Evolutionary conservation across 2,888 invertebrate species (phyloP), one percentile per base, ranked within the genome.

Genomic region (Drosophila anceps): DNA sequence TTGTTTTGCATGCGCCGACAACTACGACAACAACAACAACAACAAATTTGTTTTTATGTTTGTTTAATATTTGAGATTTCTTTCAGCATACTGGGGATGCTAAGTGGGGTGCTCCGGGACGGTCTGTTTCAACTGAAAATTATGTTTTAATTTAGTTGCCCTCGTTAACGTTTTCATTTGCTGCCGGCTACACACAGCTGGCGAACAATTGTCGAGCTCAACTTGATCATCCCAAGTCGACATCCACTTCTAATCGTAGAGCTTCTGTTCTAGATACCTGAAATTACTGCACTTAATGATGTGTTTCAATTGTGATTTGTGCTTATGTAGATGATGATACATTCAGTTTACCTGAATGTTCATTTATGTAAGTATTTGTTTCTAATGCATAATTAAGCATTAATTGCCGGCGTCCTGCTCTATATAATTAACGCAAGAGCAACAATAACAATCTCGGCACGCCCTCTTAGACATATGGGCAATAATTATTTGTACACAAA

Each of bases 91-190:
- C 63, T 58, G 73, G 66, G 72, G 68, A 48, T 31, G 53, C 57
- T 58, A 48, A 65, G 48, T 53, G 55, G 64, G 35, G 18, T 43
- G 68, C 27, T 61, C 41, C 43, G 62, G 60, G 43, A 63, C 51
- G 50, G 33, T 44, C 53, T 65, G 69, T 53, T 64, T 62, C 64
- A 29, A 50, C 33, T 43, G 39, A 68, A 68, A 78, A 85, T 88
- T 76, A 69, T 70, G 55, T 88, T 83, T 83, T 83, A 73, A 88
- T 81, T 83, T 71, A 75, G 81, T 86, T 83, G 51, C 54, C 59
- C 53, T 58, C 76, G 60, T 76, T 69, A 75, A 73, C 59, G 64
- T 80, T 71, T 76, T 76, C 55, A 73, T 59, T 63, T 39, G 69
- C 76, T 70, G 65, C 65, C 44, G 79, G 84, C 70, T 44, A 63